phyloP scores from a whole-genome alignment of 2,797 vertebrate genomes.

The Semotilus atromaculatus region DNA sequence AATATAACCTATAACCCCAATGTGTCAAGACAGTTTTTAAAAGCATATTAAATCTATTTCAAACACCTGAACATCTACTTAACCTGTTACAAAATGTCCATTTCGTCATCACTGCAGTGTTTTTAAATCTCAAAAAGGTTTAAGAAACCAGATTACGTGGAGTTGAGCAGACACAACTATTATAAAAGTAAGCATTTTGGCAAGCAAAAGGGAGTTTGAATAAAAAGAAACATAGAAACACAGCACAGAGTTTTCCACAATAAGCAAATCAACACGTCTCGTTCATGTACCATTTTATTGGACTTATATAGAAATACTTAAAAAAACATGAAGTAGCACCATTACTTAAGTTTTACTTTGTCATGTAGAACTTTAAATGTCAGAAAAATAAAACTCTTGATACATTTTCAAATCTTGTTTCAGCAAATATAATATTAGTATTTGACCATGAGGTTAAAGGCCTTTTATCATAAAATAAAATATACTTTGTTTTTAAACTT shows the following conservation, averaged over 20 bases:
- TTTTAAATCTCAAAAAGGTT: background rate
- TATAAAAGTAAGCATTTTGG: background rate
- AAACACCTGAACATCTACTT: background rate
- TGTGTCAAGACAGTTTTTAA: background rate
- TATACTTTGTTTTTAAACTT: constrained; percentile 99
- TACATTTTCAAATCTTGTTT: constrained; percentile 99
- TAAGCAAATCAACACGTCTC: constrained; percentile 65
- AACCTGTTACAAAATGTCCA: background rate
- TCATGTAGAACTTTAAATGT: constrained; percentile 99
- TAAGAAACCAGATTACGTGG: no score
- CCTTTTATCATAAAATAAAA: constrained; percentile 99
- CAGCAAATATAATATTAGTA: constrained; percentile 99
- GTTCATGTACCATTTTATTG: constrained; percentile 93
- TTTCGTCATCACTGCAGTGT: background rate
- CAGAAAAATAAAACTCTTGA: constrained; percentile 99
- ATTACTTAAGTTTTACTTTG: constrained; percentile 99
- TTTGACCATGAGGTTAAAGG: constrained; percentile 99
- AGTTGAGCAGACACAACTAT: background rate
- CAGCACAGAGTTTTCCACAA: constrained; percentile 44
- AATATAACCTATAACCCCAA: constrained; percentile 11
- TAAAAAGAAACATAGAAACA: background rate
- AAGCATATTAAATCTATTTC: background rate
- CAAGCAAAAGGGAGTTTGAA: background rate
- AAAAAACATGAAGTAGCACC: constrained; percentile 99
- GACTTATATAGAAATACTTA: constrained; percentile 99